phyloP scores from a whole-genome alignment of 2,888 invertebrate genomes.

The Phaedon cochleariae region DNA sequence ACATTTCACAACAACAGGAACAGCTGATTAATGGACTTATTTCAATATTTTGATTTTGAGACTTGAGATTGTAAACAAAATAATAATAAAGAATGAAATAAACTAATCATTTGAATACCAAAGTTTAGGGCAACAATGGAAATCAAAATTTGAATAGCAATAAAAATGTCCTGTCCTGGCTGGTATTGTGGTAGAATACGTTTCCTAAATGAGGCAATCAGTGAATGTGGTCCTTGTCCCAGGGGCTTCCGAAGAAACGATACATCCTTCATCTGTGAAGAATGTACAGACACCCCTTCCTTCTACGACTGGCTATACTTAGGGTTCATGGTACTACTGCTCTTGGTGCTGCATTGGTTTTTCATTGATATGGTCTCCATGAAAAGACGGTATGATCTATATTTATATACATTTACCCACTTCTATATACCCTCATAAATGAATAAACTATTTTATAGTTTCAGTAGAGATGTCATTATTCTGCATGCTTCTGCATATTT shows the following conservation, averaged over 20 bases:
- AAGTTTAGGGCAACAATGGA: neutral
- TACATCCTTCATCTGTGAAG: conserved; percentile 80
- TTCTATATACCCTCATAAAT: neutral
- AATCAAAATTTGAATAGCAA: conserved; percentile 23
- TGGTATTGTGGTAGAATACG: conserved; percentile 82
- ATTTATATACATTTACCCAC: neutral
- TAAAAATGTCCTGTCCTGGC: conserved; percentile 74
- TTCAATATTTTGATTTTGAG: too few species aligned
- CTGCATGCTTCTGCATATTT: conserved; percentile 84
- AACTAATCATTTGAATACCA: too few species aligned
- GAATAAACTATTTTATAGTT: conserved; percentile 60
- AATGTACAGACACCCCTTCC: conserved; percentile 77
- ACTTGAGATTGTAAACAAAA: too few species aligned
- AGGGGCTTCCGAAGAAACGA: conserved; percentile 80
- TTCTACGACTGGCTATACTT: conserved; percentile 94
- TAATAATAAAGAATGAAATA: too few species aligned
- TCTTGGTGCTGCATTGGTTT: conserved; percentile 90
- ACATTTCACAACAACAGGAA: too few species aligned
- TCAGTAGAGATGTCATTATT: conserved; percentile 77
- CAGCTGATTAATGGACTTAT: too few species aligned
- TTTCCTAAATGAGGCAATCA: conserved; percentile 75
- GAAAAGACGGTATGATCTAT: conserved; percentile 73
- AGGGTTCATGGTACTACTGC: conserved; percentile 91
- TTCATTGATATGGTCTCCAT: conserved; percentile 87
- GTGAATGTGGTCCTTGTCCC: conserved; percentile 87